Evolutionary conservation across 2,113 vertebrate genomes (phyloP).

Genomic region (Sigmodon hispidus): DNA sequence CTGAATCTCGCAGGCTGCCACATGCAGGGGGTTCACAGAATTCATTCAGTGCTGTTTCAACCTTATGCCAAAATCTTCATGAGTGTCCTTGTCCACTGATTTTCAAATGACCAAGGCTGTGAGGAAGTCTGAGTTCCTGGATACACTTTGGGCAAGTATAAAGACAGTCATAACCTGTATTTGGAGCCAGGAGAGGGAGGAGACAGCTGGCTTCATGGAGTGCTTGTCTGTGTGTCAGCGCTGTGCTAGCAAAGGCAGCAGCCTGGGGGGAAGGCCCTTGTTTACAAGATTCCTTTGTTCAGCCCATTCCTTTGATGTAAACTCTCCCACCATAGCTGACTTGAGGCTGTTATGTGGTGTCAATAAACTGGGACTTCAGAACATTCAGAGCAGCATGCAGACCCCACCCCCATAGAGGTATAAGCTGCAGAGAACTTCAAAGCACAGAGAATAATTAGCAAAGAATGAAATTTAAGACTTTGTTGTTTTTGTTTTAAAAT

Average conservation of each 20-base stretch:
- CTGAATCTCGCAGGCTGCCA: background rate
- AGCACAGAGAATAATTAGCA: background rate
- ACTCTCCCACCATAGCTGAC: background rate
- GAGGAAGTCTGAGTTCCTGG: background rate
- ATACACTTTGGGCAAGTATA: background rate
- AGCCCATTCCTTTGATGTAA: background rate
- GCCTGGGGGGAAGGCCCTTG: background rate
- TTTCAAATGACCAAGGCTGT: background rate
- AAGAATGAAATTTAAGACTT: background rate
- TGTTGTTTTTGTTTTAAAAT: background rate
- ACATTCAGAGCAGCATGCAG: accelerated
- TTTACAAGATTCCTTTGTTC: background rate
- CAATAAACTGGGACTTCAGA: too few species aligned
- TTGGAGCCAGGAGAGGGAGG: background rate
- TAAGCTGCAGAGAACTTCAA: accelerated
- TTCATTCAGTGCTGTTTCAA: background rate
- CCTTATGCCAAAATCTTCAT: background rate
- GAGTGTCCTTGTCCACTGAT: background rate
- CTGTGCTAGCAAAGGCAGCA: background rate
- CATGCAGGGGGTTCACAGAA: background rate
- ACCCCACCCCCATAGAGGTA: accelerated
- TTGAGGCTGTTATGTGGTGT: background rate
- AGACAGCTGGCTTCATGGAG: background rate
- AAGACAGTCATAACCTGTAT: background rate
- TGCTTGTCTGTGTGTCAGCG: background rate